A percentile compares a stretch with the other conserved stretches of the same genome.
phyloP scores from a whole-genome alignment of 2,797 vertebrate genomes.

The Gobionotothen gibberifrons region DNA sequence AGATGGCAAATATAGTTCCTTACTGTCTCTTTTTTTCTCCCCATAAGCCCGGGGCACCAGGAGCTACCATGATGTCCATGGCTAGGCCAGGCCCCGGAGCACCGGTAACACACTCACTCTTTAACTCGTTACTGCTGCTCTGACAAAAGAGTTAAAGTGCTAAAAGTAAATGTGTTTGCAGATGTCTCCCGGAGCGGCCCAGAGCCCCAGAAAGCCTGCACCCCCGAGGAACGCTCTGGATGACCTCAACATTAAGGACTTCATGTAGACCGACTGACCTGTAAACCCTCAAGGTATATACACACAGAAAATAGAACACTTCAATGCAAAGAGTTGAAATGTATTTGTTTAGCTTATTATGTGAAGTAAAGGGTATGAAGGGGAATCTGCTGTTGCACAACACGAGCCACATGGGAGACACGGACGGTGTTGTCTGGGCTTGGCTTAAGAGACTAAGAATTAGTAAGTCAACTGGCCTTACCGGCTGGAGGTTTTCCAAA shows the following conservation, averaged over 20 bases:
- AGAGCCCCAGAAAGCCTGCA: constrained; percentile 96
- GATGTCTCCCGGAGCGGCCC: constrained; percentile 87
- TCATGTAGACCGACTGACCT: constrained; percentile 89
- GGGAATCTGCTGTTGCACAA: not conserved
- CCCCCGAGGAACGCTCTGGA: constrained; percentile 98
- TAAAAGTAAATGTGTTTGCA: constrained; percentile 57
- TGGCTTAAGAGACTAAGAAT: not conserved
- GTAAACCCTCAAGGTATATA: constrained; percentile 62
- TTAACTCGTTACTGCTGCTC: not conserved
- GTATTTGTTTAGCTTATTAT: not conserved
- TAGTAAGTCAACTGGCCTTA: no score
- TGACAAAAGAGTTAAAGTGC: constrained; percentile 7
- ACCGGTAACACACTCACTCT: constrained; percentile 81
- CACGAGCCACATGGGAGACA: not conserved
- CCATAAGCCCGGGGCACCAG: constrained; percentile 87
- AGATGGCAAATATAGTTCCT: constrained; percentile 31
- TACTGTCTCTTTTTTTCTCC: constrained; percentile 45
- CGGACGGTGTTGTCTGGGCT: not conserved
- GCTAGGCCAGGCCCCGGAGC: constrained; percentile 91
- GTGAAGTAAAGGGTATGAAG: not conserved
- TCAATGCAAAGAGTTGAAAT: not conserved
- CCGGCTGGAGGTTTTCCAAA: not conserved
- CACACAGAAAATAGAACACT: not conserved
- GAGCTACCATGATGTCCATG: constrained; percentile 95
- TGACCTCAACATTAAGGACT: constrained; percentile 99